These are phyloP conservation scores for Chrysomela aeneicollis DNA, from an alignment of 2,888 invertebrate species.

Conservation along the genomic window DNA sequence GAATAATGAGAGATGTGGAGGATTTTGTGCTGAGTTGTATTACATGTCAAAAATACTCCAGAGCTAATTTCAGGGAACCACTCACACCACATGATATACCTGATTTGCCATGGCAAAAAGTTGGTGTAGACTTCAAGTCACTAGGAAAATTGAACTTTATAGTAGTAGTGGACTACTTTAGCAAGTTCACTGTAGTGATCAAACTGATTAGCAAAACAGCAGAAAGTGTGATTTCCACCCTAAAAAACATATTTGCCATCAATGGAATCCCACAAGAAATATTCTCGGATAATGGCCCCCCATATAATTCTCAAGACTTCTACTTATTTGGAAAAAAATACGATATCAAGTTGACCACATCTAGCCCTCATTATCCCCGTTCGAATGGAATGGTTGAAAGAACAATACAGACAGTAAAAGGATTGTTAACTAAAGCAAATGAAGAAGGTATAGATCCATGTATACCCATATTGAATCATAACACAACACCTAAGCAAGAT, in stretches of 20 bases:
- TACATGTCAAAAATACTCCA: neutral
- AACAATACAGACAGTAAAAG: too few species aligned
- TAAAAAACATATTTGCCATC: too few species aligned
- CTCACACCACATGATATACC: neutral
- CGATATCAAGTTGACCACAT: slow-evolving; percentile 4
- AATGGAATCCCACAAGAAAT: too few species aligned
- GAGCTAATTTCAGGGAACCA: neutral
- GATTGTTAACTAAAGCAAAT: neutral
- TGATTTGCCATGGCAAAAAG: neutral
- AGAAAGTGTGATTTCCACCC: neutral
- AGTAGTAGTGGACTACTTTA: neutral
- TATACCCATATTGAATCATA: slow-evolving; percentile 7
- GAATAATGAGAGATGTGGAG: neutral
- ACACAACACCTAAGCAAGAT: neutral
- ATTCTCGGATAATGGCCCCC: slow-evolving; percentile 11
- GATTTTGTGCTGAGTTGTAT: neutral
- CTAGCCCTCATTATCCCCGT: slow-evolving; percentile 8
- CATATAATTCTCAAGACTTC: slow-evolving; percentile 6
- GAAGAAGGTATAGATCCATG: slow-evolving; percentile 3
- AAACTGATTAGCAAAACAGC: neutral
- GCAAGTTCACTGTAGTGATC: neutral
- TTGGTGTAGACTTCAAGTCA: neutral
- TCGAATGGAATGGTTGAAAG: slow-evolving; percentile 12
- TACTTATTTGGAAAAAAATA: slow-evolving; percentile 2
- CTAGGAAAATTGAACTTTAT: neutral